Evolutionary conservation across 2,797 vertebrate genomes (phyloP), one percentile per base, ranked within the genome.

Genomic region (Rhincodon typus): DNA sequence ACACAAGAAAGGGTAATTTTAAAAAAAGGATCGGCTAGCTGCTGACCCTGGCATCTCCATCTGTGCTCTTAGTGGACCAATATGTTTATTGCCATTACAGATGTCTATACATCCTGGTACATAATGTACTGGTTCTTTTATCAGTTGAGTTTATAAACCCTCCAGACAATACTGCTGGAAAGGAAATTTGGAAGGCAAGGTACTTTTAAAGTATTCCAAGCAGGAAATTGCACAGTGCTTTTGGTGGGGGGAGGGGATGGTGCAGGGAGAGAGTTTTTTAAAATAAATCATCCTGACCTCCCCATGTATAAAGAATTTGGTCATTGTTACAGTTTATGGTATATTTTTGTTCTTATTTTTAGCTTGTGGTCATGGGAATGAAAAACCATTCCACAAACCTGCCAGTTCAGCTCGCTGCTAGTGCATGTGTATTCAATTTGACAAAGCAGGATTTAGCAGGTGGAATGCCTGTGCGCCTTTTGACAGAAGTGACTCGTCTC

Each of bases 341-440:
- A 8, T 62, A 74, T 46, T 95, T 86, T 95, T 19, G 50, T 87
- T 87, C 67, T 87, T 69, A 1, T 96, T 97, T 62, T 94, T 96
- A 99, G 99, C 98, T 99, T 97, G 99, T 99, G 90, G 99, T 99
- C 90, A 96, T 98, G 96, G 99, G 99, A n/a, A 99, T 99, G 99
- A 99, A 98, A 97, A 99, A 99, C 96, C 99, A 99, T 96, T 98
- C 99, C 0, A 98, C 98, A 96, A 99, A 99, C 96, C 97, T 99
- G 96, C 99, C 99, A 0, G 99, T 99, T 96, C 99, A 99, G 97
- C 97, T 99, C 96, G 99, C 99, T 66, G 99, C 99, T 21, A 99
- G 99, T 0, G 99, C 99, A 0, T 99, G 99, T 96, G 99, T 99
- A 94, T 99, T 99, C 96, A 99, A 99, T 97, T 97, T 99, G 96